Conservation (phyloP, 2,888 invertebrate species). For the Zonitis immaculata region DNA sequence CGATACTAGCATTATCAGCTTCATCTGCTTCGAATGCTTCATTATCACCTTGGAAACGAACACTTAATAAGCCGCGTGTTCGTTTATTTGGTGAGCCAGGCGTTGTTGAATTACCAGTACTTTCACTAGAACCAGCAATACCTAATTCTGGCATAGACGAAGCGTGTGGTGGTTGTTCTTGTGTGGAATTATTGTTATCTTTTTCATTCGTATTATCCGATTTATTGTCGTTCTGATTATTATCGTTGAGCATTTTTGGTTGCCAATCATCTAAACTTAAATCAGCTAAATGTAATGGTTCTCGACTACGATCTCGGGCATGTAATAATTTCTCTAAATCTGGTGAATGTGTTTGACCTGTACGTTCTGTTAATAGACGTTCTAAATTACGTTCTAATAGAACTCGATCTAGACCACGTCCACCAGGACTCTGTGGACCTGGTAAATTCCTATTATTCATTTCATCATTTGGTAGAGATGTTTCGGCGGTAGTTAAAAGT, state of each 20-base stretch:
- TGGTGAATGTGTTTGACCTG: slow-evolving; percentile 38
- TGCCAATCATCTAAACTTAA: slow-evolving; percentile 57
- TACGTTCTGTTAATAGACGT: slow-evolving; percentile 54
- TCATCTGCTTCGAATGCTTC: slow-evolving; percentile 49
- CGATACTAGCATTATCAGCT: slow-evolving; percentile 40
- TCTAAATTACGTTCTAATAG: slow-evolving; percentile 65
- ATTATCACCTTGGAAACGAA: slow-evolving; percentile 54
- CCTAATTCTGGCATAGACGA: slow-evolving; percentile 63
- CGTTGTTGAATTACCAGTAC: slow-evolving; percentile 35
- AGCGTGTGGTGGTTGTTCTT: slow-evolving; percentile 48
- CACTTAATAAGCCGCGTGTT: slow-evolving; percentile 48
- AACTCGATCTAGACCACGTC: slow-evolving; percentile 61
- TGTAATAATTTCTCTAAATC: slow-evolving; percentile 52
- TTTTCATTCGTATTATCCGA: slow-evolving; percentile 31
- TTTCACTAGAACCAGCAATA: slow-evolving; percentile 39
- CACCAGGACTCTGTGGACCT: slow-evolving; percentile 35
- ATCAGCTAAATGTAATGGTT: slow-evolving; percentile 58
- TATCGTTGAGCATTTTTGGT: slow-evolving; percentile 38
- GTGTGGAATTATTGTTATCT: slow-evolving; percentile 32
- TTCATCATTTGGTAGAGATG: slow-evolving; percentile 28
- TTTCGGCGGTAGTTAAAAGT: slow-evolving; percentile 18
- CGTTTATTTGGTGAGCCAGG: slow-evolving; percentile 46
- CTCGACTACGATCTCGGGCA: slow-evolving; percentile 55
- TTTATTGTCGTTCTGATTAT: slow-evolving; percentile 37
- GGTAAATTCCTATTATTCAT: slow-evolving; percentile 25